Conservation (phyloP, 2,888 invertebrate species). For the Galerucella nymphaeae region DNA sequence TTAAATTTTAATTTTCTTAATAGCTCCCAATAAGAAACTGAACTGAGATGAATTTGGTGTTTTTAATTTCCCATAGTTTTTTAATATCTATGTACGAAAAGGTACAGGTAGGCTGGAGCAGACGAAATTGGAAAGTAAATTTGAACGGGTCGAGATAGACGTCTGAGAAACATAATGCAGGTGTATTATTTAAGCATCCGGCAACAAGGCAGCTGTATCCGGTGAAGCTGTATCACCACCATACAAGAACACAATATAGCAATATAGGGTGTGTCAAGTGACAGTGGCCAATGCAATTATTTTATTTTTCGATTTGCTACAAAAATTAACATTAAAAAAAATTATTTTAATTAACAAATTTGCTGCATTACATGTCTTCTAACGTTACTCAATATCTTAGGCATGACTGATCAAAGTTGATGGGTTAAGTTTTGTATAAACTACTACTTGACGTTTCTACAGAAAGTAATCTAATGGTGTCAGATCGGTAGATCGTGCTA, state of each 20-base stretch:
- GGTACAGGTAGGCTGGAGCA: constrained; percentile 50
- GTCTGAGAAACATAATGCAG: constrained; percentile 61
- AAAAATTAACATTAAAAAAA: neutral
- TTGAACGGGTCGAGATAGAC: constrained; percentile 56
- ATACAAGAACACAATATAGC: constrained; percentile 52
- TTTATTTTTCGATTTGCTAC: no score
- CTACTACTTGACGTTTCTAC: no score
- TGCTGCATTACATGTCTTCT: no score
- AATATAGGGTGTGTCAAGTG: no score
- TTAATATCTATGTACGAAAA: constrained; percentile 38
- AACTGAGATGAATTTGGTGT: constrained; percentile 45
- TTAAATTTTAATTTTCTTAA: constrained; percentile 38
- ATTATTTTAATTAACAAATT: no score
- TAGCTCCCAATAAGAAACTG: constrained; percentile 37
- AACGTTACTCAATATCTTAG: no score
- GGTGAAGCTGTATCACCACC: constrained; percentile 58
- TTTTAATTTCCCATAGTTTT: constrained; percentile 52
- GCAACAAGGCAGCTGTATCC: constrained; percentile 64
- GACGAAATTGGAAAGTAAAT: constrained; percentile 55
- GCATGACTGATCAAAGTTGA: no score
- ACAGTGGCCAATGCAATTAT: no score
- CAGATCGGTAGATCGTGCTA: no score
- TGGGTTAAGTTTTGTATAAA: no score
- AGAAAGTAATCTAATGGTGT: no score
- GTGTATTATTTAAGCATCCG: constrained; percentile 62